Base-by-base conservation (phyloP, 2,113 vertebrate genomes). In the Cheirogaleus medius region DNA sequence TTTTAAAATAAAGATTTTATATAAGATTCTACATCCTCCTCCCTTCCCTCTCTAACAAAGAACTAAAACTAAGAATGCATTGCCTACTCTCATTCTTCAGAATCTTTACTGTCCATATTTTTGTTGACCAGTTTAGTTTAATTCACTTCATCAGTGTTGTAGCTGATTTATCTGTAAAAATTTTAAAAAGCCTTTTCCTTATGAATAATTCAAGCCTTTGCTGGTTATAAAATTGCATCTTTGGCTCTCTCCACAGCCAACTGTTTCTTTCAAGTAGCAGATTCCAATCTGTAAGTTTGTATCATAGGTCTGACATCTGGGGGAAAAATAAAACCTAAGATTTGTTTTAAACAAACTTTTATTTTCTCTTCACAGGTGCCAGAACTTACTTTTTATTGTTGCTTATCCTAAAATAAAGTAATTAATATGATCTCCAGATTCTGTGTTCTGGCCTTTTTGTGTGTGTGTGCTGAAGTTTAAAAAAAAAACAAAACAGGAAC, bases 141-240 rank as follows among this genome's bases (percentile, higher is more conserved):
- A 97, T 95, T 93, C 87, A 95, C 52, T 97, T 96, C 80, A 96
- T 56, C 52, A 82, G 90, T 92, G 93, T 56, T 68, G 80, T 81
- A 80, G 42, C 87, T 96, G 66, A 97, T 98, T 94, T 95, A 91
- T 94, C 76, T 88, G 32, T 90, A 68, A 89, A 93, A 91, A 80
- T 68, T 73, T 49, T 56, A 82, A 74, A 88, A 85, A 66, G 32
- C 1, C 44, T 78, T 93, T 95, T 18, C 44, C 8, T 92, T 82
- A 94, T 98, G 81, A 97, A 96, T 98, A 96, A 97, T 98, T 95
- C 92, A 97, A 91, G 94, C 12, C n/a, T 74, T 95, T 92, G 37
- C 87, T 92, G 71, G 87, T 85, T 96, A 95, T 95, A 81, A 96
- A 97, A 95, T 94, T 95, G 89, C 86, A 96, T 92, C 76, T 95